Evolutionary conservation across 2,113 vertebrate genomes (phyloP).

Genomic region (Chloebia gouldiae): DNA sequence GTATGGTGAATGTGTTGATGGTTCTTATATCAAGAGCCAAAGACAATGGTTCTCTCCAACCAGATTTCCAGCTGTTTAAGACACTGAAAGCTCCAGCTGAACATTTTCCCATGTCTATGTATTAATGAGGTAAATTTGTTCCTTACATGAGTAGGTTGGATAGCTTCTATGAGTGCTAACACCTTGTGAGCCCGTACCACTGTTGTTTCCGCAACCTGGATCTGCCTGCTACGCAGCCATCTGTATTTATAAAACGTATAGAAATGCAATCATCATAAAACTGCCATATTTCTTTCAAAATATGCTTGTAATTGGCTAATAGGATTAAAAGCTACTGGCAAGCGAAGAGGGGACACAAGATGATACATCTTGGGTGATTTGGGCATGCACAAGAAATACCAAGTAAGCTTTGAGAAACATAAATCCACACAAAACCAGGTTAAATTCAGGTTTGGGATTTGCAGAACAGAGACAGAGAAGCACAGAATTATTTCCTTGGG

Average conservation of each 20-base stretch:
- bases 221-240: not conserved
- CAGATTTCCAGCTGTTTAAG: not conserved
- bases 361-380: not conserved
- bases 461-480: not conserved
- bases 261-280: not conserved
- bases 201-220: not conserved
- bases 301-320: not conserved
- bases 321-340: not conserved
- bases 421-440: not conserved
- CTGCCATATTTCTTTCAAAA: not conserved
- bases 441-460: not conserved
- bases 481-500: not conserved
- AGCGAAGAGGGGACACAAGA: not conserved
- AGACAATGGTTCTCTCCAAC: not conserved
- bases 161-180: not conserved
- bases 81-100: not conserved
- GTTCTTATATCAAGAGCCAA: not conserved
- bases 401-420: not conserved
- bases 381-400: not conserved
- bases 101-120: not conserved
- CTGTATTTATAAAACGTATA: not conserved
- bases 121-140: not conserved
- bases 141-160: not conserved
- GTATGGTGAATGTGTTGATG: not conserved
- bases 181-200: not conserved